A percentile compares a stretch with the other conserved stretches of the same genome.
Conservation (phyloP, 2,113 vertebrate genomes). For the Acrocephalus kingi region DNA sequence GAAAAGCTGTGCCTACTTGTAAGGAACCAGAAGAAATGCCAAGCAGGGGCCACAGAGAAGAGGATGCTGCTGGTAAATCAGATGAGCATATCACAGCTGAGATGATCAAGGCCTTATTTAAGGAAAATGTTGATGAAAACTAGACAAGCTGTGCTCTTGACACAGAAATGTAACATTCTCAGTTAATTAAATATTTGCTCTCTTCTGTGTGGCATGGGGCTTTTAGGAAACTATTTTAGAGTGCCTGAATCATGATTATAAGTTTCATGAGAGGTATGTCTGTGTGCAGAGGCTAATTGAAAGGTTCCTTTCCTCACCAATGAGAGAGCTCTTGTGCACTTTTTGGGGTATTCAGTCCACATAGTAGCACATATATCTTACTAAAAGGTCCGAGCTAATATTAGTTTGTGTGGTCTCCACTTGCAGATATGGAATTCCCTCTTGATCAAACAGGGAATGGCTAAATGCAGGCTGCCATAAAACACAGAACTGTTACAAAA, state of each 20-base stretch:
- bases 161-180: background rate
- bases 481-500: background rate
- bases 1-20: conserved; percentile 69
- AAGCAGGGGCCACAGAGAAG: background rate
- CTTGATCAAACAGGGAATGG: background rate
- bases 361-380: background rate
- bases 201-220: background rate
- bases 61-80: background rate
- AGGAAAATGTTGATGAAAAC: background rate
- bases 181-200: background rate
- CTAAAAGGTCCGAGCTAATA: background rate
- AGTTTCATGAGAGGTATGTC: background rate
- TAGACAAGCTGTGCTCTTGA: background rate
- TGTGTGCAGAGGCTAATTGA: background rate
- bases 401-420: background rate
- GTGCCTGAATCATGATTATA: background rate
- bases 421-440: background rate
- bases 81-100: conserved; percentile 59
- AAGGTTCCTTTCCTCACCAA: background rate
- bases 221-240: background rate
- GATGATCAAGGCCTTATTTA: conserved; percentile 69
- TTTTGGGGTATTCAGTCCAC: background rate
- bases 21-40: conserved; percentile 32
- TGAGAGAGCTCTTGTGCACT: background rate
- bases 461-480: background rate